Percentiles rank a stretch among this genome's conserved stretches.
Conservation (phyloP, 2,797 vertebrate genomes). For the Spondyliosoma cantharus region DNA sequence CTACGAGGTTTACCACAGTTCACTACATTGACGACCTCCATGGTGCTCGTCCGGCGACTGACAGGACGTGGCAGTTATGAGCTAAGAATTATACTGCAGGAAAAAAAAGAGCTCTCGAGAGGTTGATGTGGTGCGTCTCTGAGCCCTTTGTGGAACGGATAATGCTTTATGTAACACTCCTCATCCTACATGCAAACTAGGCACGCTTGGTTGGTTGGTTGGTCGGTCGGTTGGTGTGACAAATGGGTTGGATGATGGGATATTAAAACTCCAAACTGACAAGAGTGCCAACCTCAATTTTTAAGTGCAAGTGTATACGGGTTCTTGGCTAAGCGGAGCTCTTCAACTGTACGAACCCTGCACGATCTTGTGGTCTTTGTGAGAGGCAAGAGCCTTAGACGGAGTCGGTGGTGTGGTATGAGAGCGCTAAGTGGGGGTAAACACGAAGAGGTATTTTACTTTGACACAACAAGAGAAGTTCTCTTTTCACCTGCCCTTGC, state of each 20-base stretch:
- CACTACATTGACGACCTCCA: background rate
- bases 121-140: background rate
- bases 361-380: background rate
- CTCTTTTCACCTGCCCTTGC: background rate
- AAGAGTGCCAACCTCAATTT: background rate
- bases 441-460: slow-evolving; percentile 8
- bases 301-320: background rate
- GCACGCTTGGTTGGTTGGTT: background rate
- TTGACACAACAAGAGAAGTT: slow-evolving; percentile 14
- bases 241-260: background rate
- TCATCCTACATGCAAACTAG: slow-evolving; percentile 4
- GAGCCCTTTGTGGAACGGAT: background rate
- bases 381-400: slow-evolving; percentile 7
- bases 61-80: background rate
- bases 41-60: too few relatives aligned
- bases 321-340: background rate
- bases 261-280: background rate
- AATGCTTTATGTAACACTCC: background rate
- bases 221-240: background rate
- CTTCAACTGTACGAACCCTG: background rate
- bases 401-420: background rate
- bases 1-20: background rate
- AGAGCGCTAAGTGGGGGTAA: background rate
- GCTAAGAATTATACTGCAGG: background rate
- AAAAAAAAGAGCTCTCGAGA: background rate